Evolutionary conservation across 2,797 vertebrate species (phyloP), one percentile per base, ranked within the genome.

Genomic region (Botia kubotai): DNA sequence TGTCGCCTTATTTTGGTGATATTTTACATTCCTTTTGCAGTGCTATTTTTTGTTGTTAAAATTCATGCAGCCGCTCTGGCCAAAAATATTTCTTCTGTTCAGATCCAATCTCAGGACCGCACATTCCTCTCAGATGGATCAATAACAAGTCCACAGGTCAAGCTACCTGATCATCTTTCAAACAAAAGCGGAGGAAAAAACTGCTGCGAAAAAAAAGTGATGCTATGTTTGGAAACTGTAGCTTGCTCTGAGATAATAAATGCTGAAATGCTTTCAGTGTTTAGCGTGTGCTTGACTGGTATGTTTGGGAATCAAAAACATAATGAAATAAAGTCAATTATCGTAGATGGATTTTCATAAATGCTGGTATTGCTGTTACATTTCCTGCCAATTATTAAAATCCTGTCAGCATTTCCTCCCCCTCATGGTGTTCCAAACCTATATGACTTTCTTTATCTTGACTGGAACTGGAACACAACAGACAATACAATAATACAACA

Each of bases 101-200:
- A 12, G 53, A 19, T 46, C 23, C 39, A 60, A 50, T 78, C 55
- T 60, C 67, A 19, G 23, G 39, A 78, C 67, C 55, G 33, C 55
- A 78, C 55, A 70, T 60, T n/a, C 5, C 53, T 39, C 65, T 68
- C 66, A 26, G 33, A 29, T 14, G 46, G 48, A 79, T 79, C 58
- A 81, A 75, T 75, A 77, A 36, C 50, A 65, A 78, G 69, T 46
- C 72, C 60, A 79, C 60, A 70, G 52, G 55, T 82, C 66, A 78
- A 58, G 57, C 23, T 58, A 53, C 55, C 43, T 67, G 46, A 48
- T 78, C 33, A 57, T 72, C 58, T 72, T 68, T 72, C 73, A 66
- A 73, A 66, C 63, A 66, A 39, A 66, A 17, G 36, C 39, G 2
- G 63, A 66, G 36, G 52, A 43, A 43, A 66, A 19, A 66, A 63